Conservation (phyloP, 2,888 invertebrate genomes). For the Coleophora deauratella region DNA sequence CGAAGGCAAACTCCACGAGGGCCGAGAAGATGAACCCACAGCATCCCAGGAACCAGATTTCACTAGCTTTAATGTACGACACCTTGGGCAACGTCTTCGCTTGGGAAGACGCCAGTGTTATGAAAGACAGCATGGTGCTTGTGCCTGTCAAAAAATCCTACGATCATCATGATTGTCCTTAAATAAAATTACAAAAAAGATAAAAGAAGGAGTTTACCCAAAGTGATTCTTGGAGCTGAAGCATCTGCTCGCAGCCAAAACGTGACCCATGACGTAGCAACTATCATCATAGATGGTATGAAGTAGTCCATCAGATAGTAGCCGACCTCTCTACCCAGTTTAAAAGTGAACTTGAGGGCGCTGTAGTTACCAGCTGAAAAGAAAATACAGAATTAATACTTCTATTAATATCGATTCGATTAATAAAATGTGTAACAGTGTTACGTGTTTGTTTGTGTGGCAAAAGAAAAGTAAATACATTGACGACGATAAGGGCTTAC, state of each 20-base stretch:
- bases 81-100: slow-evolving; percentile 91
- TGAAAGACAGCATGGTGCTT: slow-evolving; percentile 90
- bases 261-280: slow-evolving; percentile 91
- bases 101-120: slow-evolving; percentile 88
- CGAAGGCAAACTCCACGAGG: slow-evolving; percentile 90
- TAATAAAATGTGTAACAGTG: too few species aligned
- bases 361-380: slow-evolving; percentile 87
- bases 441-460: too few species aligned
- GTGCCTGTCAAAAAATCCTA: slow-evolving; percentile 71
- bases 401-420: too few species aligned
- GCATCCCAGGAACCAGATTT: slow-evolving; percentile 92
- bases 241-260: slow-evolving; percentile 93
- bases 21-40: slow-evolving; percentile 89
- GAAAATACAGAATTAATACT: too few species aligned
- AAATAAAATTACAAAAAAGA: too few species aligned
- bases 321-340: slow-evolving; percentile 86
- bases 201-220: slow-evolving; percentile 66
- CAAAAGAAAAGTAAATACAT: too few species aligned
- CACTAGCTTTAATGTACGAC: slow-evolving; percentile 91
- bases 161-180: too few species aligned
- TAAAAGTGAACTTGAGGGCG: slow-evolving; percentile 84
- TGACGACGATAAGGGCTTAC: too few species aligned
- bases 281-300: slow-evolving; percentile 89
- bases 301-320: slow-evolving; percentile 93
- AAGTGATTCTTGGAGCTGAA: slow-evolving; percentile 85